Conservation (phyloP, 1,140 invertebrate genomes). For the Drosophila watanabei region DNA sequence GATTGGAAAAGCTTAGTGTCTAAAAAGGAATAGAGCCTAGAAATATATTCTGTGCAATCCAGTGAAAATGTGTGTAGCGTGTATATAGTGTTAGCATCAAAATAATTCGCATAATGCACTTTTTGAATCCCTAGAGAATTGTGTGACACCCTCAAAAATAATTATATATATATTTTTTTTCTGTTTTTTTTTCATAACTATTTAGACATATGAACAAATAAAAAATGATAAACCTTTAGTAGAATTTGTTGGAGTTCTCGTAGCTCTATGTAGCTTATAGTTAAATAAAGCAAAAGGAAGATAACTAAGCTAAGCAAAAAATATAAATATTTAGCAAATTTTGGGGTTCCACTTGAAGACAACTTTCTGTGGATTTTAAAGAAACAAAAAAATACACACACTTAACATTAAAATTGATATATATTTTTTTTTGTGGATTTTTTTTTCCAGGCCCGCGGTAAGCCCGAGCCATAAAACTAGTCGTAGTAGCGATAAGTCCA, state of each 20-base stretch:
- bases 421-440: constrained; percentile 23
- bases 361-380: constrained; percentile 24
- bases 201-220: constrained; percentile 6
- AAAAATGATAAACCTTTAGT: constrained; percentile 51
- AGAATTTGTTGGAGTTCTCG: constrained; percentile 71
- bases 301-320: constrained; percentile 5
- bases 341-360: constrained; percentile 1
- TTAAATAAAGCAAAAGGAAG: constrained; percentile 23
- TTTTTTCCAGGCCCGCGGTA: constrained; percentile 64
- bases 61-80: constrained; percentile 13
- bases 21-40: neutral
- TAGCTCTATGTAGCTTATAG: constrained; percentile 19
- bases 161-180: neutral
- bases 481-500: constrained; percentile 37
- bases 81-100: constrained; percentile 15
- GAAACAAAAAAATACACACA: neutral
- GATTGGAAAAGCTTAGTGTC: neutral
- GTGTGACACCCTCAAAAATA: neutral
- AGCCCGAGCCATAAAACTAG: constrained; percentile 71
- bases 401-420: neutral
- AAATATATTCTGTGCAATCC: neutral
- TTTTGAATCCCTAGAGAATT: constrained; percentile 24
- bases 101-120: constrained; percentile 11
- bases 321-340: constrained; percentile 53
- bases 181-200: constrained; percentile 10